Conservation (phyloP, 2,888 invertebrate species). For the Nipponacmea schrenckii region DNA sequence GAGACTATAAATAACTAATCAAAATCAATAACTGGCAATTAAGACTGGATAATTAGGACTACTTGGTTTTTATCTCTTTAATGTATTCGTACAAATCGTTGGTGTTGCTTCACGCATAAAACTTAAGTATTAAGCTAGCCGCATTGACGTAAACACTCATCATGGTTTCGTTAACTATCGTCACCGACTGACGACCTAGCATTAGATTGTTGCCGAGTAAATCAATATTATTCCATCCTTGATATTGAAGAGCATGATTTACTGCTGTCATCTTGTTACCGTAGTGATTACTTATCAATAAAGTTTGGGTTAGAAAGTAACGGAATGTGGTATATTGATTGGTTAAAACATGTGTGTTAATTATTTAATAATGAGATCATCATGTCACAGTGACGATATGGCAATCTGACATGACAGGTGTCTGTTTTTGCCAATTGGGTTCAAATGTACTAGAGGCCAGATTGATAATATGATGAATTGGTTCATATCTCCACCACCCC, state of each 20-base stretch:
- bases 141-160: not conserved
- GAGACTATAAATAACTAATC: no score
- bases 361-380: not conserved
- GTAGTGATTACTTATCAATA: slow-evolving; percentile 5
- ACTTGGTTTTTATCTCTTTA: slow-evolving; percentile 10
- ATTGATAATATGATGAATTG: no score
- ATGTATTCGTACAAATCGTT: slow-evolving; percentile 6
- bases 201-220: not conserved
- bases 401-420: no score
- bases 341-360: not conserved
- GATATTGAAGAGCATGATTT: not conserved
- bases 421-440: no score
- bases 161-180: not conserved
- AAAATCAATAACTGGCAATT: not conserved
- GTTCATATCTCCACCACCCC: no score
- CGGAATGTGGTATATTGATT: not conserved
- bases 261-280: slow-evolving; percentile 4
- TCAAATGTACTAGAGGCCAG: no score
- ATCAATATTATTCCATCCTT: not conserved
- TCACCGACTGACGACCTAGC: not conserved
- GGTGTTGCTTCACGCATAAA: slow-evolving; percentile 8
- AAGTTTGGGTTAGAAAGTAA: not conserved
- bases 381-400: no score
- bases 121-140: not conserved
- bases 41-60: slow-evolving; percentile 1